Evolutionary conservation across 2,113 vertebrate genomes (phyloP), one percentile per base, ranked within the genome.

Genomic region (Strix aluco): DNA sequence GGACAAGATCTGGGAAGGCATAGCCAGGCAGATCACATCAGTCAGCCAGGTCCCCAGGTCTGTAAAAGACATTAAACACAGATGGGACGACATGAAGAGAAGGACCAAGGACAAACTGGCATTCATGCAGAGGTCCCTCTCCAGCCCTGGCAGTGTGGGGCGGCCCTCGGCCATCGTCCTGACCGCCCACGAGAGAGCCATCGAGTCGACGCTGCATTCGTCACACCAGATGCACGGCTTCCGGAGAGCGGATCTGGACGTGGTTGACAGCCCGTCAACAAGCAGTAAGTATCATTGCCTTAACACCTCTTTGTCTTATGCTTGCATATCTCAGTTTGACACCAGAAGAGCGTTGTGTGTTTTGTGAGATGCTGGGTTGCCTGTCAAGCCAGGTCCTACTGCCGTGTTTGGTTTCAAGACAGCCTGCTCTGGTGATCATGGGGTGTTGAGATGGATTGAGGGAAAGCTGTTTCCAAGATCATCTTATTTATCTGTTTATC

Each of bases 71-170:
- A 94, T 98, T 97, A 98, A 98, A 70, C 98, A 98, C 96, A 98
- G 98, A 96, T 98, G 98, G 98, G 98, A 98, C 23, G 98, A 98
- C 98, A 97, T 98, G 98, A 98, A 98, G 69, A 98, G 98, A 86
- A 98, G 98, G 95, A 98, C 98, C 96, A 98, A 98, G 95, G 98
- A 98, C 97, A 98, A 98, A 78, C 97, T 98, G 97, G 97, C 97
- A 27, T 95, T 97, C 81, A 98, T 98, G 98, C 98, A 96, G 97
- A 98, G 97, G 97, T 98, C 98, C 44, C 97, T 98, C 74, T 98
- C 97, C 4, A 94, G 98, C 95, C 95, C 97, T 0, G 52, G 97
- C 90, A 86, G 93, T 1, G 6, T 16, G 44, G 96, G 94, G 96
- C 97, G 44, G 77, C 93, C 96, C 86, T 97, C 98, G 5, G 51